Evolutionary conservation across 2,888 invertebrate species (phyloP).

Genomic region (Chrysolina americana): DNA sequence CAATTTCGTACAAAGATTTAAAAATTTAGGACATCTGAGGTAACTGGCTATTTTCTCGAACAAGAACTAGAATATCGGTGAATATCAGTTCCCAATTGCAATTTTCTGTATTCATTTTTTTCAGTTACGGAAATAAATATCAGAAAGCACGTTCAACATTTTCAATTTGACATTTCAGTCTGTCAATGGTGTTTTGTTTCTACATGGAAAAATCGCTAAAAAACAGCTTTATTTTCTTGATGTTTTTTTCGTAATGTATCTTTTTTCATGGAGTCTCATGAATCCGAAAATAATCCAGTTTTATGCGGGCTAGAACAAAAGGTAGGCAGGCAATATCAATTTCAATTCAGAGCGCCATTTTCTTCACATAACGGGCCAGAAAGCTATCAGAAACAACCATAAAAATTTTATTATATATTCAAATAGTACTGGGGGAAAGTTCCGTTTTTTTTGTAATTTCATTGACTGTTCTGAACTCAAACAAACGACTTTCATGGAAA

Average conservation of each 20-base stretch:
- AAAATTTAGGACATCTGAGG: too few species aligned
- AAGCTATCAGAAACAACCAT: slow-evolving; percentile 43
- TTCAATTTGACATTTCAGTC: neutral
- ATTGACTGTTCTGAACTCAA: neutral
- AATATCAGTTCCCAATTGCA: too few species aligned
- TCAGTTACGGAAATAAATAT: too few species aligned
- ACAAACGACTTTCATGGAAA: neutral
- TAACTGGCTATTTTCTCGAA: too few species aligned
- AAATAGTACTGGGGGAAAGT: slow-evolving; percentile 25
- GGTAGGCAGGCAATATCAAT: slow-evolving; percentile 54
- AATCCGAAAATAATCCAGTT: slow-evolving; percentile 40
- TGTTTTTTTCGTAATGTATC: slow-evolving; percentile 9
- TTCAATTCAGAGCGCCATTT: slow-evolving; percentile 49
- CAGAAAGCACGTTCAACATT: too few species aligned
- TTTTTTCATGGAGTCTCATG: neutral
- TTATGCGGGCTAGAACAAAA: slow-evolving; percentile 40
- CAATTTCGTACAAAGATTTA: too few species aligned
- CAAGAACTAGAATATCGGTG: too few species aligned
- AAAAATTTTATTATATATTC: slow-evolving; percentile 42
- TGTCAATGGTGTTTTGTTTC: too few species aligned
- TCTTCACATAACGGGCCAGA: slow-evolving; percentile 30
- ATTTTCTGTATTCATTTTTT: too few species aligned
- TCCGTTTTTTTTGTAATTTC: neutral
- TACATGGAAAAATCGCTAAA: neutral
- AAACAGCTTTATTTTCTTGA: neutral